A percentile compares a stretch with the other conserved stretches of the same genome.
Evolutionary conservation across 2,113 vertebrate genomes (phyloP).

Genomic region (Scopus umbretta): DNA sequence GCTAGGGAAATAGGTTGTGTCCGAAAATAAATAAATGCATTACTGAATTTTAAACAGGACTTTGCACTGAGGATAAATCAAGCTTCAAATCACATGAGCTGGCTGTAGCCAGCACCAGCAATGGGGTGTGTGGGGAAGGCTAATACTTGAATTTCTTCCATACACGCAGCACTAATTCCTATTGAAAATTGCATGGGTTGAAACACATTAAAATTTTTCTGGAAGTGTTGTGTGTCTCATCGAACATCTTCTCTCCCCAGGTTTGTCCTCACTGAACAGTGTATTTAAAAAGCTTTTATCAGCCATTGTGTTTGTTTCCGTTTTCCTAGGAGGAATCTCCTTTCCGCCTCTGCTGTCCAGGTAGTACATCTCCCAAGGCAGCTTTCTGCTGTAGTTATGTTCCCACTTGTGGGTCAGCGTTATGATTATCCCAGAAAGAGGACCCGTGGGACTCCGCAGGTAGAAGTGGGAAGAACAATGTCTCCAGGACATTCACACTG

Average conservation of each 20-base stretch:
- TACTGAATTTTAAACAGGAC: constrained; percentile 40
- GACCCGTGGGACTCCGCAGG: not conserved
- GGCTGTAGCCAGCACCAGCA: not conserved
- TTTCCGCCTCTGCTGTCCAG: not conserved
- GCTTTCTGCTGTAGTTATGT: not conserved
- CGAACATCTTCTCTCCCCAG: not conserved
- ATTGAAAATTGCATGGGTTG: not conserved
- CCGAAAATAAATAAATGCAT: not conserved
- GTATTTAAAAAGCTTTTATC: not conserved
- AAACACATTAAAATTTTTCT: not conserved
- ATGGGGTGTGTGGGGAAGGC: not conserved
- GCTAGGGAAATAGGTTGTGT: not conserved
- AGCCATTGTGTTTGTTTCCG: not conserved
- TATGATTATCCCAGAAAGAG: not conserved
- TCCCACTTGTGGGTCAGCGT: not conserved
- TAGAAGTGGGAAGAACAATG: not conserved
- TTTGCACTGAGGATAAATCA: constrained; percentile 26
- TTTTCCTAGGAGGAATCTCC: not conserved
- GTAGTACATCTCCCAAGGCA: not conserved
- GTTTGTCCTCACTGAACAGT: not conserved
- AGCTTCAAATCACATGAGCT: not conserved
- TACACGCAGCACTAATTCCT: not conserved
- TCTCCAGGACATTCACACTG: not conserved
- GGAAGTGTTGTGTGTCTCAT: not conserved
- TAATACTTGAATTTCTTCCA: not conserved